These are phyloP conservation scores for Microcebus tavaratra DNA, from an alignment of 2,113 vertebrate species.

Conservation along the genomic window DNA sequence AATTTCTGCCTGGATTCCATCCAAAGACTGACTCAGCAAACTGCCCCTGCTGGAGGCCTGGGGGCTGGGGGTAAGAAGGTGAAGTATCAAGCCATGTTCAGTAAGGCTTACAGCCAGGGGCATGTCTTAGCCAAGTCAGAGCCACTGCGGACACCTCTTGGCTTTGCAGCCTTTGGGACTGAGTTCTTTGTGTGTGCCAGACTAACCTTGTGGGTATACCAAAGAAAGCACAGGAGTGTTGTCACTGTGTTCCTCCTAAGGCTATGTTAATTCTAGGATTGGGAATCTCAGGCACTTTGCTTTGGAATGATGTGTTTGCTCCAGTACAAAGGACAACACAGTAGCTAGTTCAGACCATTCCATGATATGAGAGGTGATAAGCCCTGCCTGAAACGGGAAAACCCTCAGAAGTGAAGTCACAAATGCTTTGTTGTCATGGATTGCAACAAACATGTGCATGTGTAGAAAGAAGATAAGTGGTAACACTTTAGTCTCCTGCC, in stretches of 20 bases:
- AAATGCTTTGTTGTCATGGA: background rate
- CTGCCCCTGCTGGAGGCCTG: background rate
- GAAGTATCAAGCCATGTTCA: background rate
- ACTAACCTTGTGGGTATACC: background rate
- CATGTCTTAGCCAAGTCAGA: background rate
- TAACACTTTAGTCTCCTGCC: background rate
- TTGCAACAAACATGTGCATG: background rate
- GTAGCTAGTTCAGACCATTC: background rate
- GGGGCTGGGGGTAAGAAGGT: background rate
- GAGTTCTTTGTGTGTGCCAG: background rate
- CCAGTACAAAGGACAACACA: background rate
- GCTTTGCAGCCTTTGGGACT: background rate
- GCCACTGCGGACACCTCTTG: background rate
- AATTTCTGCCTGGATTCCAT: slow-evolving; percentile 15
- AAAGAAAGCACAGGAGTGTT: background rate
- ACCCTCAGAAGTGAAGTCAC: background rate
- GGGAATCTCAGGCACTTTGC: background rate
- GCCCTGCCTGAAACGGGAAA: background rate
- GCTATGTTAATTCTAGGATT: background rate
- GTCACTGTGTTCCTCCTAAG: background rate
- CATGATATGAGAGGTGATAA: background rate
- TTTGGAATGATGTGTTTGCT: slow-evolving; percentile 4
- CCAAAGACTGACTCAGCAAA: background rate
- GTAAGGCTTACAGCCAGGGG: background rate
- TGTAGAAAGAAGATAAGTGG: background rate